A percentile compares a stretch with the other conserved stretches of the same genome.
These are phyloP conservation scores for Stratiomys singularior DNA, from an alignment of 2,888 invertebrate genomes.

Conservation along the genomic window DNA sequence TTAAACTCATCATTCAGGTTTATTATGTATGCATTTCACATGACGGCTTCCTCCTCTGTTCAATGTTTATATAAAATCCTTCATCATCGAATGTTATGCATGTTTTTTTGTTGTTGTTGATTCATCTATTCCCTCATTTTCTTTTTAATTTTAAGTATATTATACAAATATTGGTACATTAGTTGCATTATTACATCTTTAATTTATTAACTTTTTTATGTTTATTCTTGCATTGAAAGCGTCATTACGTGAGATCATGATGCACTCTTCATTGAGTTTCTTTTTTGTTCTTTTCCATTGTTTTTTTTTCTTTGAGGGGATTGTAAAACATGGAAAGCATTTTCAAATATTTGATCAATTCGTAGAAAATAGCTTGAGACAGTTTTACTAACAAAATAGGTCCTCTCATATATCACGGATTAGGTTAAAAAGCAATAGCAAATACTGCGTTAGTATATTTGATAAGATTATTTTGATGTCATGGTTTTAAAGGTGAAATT, in stretches of 20 bases:
- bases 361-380: not conserved
- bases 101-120: not conserved
- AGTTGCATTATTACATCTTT: slow-evolving; percentile 22
- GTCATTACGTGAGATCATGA: not conserved
- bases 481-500: too few relatives aligned
- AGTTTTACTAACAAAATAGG: slow-evolving; percentile 7
- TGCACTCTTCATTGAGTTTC: not conserved
- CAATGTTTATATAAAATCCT: too few relatives aligned
- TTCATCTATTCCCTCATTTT: not conserved
- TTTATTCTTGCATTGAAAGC: slow-evolving; percentile 5
- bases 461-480: too few relatives aligned
- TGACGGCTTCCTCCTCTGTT: not conserved
- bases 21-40: not conserved
- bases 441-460: not conserved
- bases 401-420: not conserved
- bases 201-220: not conserved
- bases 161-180: slow-evolving; percentile 25
- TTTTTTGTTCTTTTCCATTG: too few relatives aligned
- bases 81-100: not conserved
- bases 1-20: not conserved
- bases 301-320: too few relatives aligned
- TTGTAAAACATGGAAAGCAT: too few relatives aligned
- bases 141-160: slow-evolving; percentile 7
- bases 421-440: not conserved
- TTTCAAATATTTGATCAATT: not conserved